Base-by-base conservation (phyloP, 2,888 invertebrate genomes). In the Agriopis leucophaearia region DNA sequence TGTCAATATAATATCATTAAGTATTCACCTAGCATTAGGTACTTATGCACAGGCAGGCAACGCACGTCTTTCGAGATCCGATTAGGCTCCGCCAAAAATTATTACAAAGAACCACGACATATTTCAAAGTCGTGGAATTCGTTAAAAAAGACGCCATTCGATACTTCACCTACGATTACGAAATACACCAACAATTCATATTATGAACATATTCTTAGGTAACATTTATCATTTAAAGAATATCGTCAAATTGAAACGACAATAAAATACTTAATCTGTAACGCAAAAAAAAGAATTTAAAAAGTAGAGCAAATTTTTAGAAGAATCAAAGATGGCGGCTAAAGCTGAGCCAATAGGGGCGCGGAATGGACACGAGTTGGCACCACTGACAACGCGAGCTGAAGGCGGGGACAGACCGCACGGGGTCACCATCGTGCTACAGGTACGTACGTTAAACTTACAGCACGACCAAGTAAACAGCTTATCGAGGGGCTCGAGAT, bases 401-500 rank as follows among this genome's bases (percentile, higher is more conserved):
- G 93, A 93, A 62, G 94, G 95, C 0, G 94, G 92, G 60, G 95
- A 95, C 80, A 89, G 95, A 16, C 95, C 95, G 35, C 96, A 96
- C 78, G 97, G 96, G 61, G 97, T 97, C 66, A 97, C 97, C 66
- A 97, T 97, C 77, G 97, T 97, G 15, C 91, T 97, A 45, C 96
- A 55, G 55, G 55, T 55, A 42, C 4, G 18, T 12, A 5, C 8
- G 2, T 2, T 27, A 4, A 6, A 4, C 2, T 7, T 4, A 38
- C 36, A 8, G 8, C 4, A 8, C 5, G 8, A 36, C 36, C 36
- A 36, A 36, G 36, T 36, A 36, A n/a, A n/a, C n/a, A n/a, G n/a
- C n/a, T n/a, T n/a, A n/a, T n/a, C n/a, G n/a, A n/a, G n/a, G n/a
- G n/a, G n/a, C n/a, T n/a, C n/a, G n/a, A n/a, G n/a, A n/a, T n/a